A percentile compares a stretch with the other conserved stretches of the same genome.
Conservation (phyloP, 2,113 vertebrate species). For the Papio anubis region DNA sequence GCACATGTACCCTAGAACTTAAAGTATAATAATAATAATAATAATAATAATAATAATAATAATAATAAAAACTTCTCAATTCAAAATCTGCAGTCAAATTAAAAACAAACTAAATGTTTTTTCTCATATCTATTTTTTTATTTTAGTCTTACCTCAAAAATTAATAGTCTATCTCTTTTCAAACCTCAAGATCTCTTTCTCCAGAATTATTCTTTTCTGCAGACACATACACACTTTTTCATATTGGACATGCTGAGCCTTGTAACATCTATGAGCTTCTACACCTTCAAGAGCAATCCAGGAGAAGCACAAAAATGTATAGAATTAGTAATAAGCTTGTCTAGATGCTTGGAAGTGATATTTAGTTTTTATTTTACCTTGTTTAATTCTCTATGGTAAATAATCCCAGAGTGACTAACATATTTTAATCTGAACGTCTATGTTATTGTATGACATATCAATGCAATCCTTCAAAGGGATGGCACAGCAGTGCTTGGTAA, state of each 20-base stretch:
- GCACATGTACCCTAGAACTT: no score
- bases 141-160: neutral
- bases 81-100: neutral
- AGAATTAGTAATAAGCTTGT: neutral
- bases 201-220: neutral
- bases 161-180: neutral
- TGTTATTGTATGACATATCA: neutral
- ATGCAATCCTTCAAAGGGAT: slow-evolving; percentile 62
- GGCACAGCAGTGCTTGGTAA: slow-evolving; percentile 5
- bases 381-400: neutral
- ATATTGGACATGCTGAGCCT: neutral
- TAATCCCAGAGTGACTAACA: neutral
- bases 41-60: no score
- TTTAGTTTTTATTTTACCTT: neutral
- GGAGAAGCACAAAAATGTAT: neutral
- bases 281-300: neutral
- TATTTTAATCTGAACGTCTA: neutral
- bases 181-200: neutral
- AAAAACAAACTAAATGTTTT: neutral
- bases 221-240: neutral
- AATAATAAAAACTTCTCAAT: neutral
- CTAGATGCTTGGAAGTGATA: neutral
- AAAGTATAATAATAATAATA: no score
- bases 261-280: neutral
- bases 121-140: neutral